phyloP scores from a whole-genome alignment of 2,888 invertebrate species.

The Caenorhabditis wallacei region DNA sequence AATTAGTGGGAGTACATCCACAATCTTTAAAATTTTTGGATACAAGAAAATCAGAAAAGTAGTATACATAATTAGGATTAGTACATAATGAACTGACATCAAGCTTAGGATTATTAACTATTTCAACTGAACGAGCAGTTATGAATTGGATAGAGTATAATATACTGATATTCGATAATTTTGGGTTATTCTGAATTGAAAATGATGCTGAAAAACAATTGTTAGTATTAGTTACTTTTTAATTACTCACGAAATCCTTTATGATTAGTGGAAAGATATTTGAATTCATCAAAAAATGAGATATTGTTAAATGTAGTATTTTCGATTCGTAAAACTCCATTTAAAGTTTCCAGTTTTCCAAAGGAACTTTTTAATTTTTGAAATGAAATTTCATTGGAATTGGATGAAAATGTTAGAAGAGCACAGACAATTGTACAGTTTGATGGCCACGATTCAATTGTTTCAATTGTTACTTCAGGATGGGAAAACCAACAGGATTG shows the following conservation, averaged over 20 bases:
- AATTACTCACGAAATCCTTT: too few species aligned
- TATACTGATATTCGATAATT: background rate
- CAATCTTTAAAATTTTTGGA: background rate
- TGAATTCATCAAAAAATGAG: background rate
- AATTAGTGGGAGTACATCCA: background rate
- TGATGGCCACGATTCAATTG: background rate
- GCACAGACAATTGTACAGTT: background rate
- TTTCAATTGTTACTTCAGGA: background rate
- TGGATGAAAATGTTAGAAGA: background rate
- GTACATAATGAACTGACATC: background rate
- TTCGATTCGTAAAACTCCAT: background rate
- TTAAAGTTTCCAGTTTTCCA: background rate
- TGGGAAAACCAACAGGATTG: background rate
- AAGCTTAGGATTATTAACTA: background rate
- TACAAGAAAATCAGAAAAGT: too few species aligned
- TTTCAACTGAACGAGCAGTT: background rate
- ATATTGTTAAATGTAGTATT: background rate
- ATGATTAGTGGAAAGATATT: too few species aligned
- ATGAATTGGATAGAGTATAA: background rate
- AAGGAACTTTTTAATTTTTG: background rate
- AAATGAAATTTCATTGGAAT: background rate
- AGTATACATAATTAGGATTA: background rate
- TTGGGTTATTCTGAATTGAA: background rate
- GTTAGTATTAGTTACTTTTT: background rate
- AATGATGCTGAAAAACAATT: background rate